Conservation (phyloP, 2,797 vertebrate genomes). For the Bovichtus diacanthus region DNA sequence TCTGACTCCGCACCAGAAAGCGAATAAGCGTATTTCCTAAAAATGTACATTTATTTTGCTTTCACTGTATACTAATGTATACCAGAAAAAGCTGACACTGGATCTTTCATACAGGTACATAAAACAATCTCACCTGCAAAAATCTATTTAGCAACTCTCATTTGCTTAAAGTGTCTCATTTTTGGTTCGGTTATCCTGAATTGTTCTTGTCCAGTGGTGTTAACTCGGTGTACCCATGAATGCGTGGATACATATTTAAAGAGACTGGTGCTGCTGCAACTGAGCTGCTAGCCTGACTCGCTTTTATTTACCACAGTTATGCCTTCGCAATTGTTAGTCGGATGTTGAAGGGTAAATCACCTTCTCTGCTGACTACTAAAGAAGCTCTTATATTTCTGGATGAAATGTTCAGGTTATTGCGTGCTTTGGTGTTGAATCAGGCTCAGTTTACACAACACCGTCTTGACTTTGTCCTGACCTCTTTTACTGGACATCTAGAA, state of each 20-base stretch:
- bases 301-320: background rate
- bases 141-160: background rate
- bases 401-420: background rate
- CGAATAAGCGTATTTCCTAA: too few species aligned
- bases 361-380: background rate
- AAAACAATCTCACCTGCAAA: too few species aligned
- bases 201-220: background rate
- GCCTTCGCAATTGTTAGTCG: too few species aligned
- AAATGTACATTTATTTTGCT: too few species aligned
- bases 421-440: background rate
- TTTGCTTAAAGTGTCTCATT: background rate
- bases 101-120: too few species aligned
- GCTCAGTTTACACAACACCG: background rate
- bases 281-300: background rate
- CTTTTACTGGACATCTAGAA: slow-evolving; percentile 29
- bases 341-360: background rate
- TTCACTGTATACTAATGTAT: too few species aligned
- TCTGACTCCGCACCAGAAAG: too few species aligned
- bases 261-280: background rate
- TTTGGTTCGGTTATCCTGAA: background rate
- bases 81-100: too few species aligned
- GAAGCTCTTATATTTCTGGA: background rate
- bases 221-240: background rate
- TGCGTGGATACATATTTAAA: background rate
- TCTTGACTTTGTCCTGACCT: slow-evolving; percentile 36